A percentile compares a stretch with the other conserved stretches of the same genome.
phyloP scores from a whole-genome alignment of 2,113 vertebrate genomes.

The Zosterops pallidus region DNA sequence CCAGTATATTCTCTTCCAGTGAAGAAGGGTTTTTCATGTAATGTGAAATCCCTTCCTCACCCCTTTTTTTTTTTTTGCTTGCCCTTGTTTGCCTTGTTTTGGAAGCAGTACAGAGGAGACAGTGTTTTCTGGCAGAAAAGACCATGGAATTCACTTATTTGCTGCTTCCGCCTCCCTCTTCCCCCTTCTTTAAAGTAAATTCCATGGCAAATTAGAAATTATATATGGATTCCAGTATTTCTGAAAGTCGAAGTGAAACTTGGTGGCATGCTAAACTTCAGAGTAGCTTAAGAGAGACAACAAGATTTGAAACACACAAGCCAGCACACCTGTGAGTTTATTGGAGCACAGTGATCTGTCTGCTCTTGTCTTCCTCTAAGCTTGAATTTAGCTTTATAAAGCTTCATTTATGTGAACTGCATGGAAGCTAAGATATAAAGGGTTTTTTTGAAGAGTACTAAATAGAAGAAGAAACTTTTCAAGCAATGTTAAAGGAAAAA shows the following conservation, averaged over 20 bases:
- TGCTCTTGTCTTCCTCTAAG: conserved; percentile 7
- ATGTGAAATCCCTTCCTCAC: neutral
- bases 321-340: neutral
- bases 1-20: neutral
- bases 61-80: neutral
- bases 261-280: neutral
- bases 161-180: neutral
- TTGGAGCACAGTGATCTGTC: neutral
- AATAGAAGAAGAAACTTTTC: neutral
- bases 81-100: conserved; percentile 20
- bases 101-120: conserved; percentile 10
- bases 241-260: neutral
- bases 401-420: conserved; percentile 13
- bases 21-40: neutral
- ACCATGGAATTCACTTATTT: conserved; percentile 13
- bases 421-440: neutral
- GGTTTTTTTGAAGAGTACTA: neutral
- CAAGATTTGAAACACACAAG: neutral
- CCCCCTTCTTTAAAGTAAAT: conserved; percentile 20
- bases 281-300: neutral
- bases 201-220: conserved; percentile 6
- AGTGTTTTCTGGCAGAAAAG: neutral
- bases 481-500: neutral
- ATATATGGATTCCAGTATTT: neutral
- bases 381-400: neutral